phyloP scores from a whole-genome alignment of 2,888 invertebrate genomes.

The Drosophila mimetica region DNA sequence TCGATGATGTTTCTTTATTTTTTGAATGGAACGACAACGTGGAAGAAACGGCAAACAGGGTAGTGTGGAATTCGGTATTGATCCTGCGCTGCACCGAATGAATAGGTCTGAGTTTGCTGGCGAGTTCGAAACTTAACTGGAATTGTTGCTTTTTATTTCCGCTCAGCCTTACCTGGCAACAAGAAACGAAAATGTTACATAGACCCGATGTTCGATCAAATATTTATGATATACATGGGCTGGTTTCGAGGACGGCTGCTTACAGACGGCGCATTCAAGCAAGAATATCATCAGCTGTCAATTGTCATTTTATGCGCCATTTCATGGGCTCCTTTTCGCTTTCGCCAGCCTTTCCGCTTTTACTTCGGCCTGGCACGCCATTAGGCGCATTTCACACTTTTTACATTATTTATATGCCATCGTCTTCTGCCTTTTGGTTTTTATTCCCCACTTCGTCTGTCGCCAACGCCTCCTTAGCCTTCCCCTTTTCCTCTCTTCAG shows the following conservation, averaged over 20 bases:
- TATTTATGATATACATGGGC: slow-evolving; percentile 20
- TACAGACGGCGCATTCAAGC: slow-evolving; percentile 39
- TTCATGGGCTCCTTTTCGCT: slow-evolving; percentile 40
- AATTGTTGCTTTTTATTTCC: slow-evolving; percentile 20
- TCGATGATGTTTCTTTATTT: background rate
- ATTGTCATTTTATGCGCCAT: slow-evolving; percentile 78
- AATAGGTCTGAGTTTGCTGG: slow-evolving; percentile 5
- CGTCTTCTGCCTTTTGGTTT: slow-evolving; percentile 52
- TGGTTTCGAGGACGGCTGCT: slow-evolving; percentile 3
- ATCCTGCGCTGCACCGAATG: background rate
- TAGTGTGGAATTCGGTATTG: slow-evolving; percentile 9
- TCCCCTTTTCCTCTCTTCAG: slow-evolving; percentile 37
- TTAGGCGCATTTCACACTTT: slow-evolving; percentile 80
- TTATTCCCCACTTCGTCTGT: slow-evolving; percentile 18
- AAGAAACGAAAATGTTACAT: slow-evolving; percentile 61
- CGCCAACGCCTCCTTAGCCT: background rate
- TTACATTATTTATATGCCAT: slow-evolving; percentile 77
- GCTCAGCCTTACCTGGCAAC: slow-evolving; percentile 26
- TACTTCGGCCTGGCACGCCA: slow-evolving; percentile 68
- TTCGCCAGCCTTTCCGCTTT: slow-evolving; percentile 6
- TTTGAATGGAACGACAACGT: background rate
- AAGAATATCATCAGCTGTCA: slow-evolving; percentile 69
- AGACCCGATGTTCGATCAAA: slow-evolving; percentile 44
- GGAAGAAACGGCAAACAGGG: slow-evolving; percentile 6
- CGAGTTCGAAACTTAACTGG: slow-evolving; percentile 29